phyloP scores from a whole-genome alignment of 2,888 invertebrate species.

The Charanyca ferruginea region DNA sequence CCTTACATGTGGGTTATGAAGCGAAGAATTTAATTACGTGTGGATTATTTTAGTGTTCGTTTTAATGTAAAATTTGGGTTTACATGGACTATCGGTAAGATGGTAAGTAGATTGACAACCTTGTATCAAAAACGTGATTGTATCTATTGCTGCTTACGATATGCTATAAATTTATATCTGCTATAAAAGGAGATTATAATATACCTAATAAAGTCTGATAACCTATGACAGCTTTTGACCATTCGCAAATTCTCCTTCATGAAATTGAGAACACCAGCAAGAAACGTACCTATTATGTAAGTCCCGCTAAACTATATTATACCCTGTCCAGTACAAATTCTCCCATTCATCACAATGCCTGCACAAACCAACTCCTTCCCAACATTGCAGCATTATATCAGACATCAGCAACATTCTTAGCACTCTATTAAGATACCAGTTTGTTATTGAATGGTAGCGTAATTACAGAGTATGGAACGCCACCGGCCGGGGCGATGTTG shows the following conservation, averaged over 20 bases:
- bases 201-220: no score
- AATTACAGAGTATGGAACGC: constrained; percentile 81
- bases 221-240: no score
- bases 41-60: constrained; percentile 39
- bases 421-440: constrained; percentile 86
- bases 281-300: constrained; percentile 5
- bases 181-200: not conserved
- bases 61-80: constrained; percentile 15
- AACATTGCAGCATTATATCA: constrained; percentile 64
- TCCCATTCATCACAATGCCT: constrained; percentile 39
- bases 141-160: not conserved
- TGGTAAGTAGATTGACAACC: not conserved
- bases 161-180: not conserved
- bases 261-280: constrained; percentile 8
- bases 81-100: not conserved
- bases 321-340: constrained; percentile 28
- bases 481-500: constrained; percentile 80
- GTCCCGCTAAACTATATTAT: constrained; percentile 18
- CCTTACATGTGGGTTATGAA: constrained; percentile 62
- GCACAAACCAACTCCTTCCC: constrained; percentile 36
- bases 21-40: constrained; percentile 63
- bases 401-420: constrained; percentile 80
- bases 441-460: constrained; percentile 83
- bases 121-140: not conserved
- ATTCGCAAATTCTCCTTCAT: not conserved